A percentile compares a stretch with the other conserved stretches of the same genome.
These are phyloP conservation scores for Pyralis farinalis DNA, from an alignment of 2,888 invertebrate species.

Conservation along the genomic window DNA sequence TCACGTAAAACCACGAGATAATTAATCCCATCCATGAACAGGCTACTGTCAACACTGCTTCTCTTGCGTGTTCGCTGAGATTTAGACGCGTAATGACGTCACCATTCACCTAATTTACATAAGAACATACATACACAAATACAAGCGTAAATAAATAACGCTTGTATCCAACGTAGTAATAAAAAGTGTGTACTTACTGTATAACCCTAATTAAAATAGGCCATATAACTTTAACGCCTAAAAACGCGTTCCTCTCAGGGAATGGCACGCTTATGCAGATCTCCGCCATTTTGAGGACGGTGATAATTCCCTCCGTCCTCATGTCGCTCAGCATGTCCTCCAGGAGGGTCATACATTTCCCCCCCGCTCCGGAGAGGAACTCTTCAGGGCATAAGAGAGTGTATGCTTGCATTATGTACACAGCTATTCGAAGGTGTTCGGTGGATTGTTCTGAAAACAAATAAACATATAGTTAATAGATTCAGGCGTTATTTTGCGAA, in stretches of 20 bases:
- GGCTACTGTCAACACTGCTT: too few relatives aligned
- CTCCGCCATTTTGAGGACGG: conserved; percentile 84
- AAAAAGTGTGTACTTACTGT: conserved; percentile 68
- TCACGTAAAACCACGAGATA: too few relatives aligned
- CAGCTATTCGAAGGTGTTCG: conserved; percentile 89
- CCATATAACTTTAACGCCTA: conserved; percentile 80
- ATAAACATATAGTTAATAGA: too few relatives aligned
- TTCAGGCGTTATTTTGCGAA: too few relatives aligned
- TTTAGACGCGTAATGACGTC: too few relatives aligned
- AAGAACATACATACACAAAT: too few relatives aligned
- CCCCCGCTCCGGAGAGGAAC: conserved; percentile 87
- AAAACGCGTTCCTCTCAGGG: conserved; percentile 85
- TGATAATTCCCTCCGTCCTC: conserved; percentile 76
- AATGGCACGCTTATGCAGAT: conserved; percentile 88
- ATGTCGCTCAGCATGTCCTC: conserved; percentile 89
- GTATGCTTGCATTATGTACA: conserved; percentile 92
- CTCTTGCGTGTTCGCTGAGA: too few relatives aligned
- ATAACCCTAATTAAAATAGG: conserved; percentile 63
- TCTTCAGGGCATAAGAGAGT: conserved; percentile 89
- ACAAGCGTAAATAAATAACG: too few relatives aligned
- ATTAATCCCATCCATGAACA: too few relatives aligned
- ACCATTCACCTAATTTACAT: too few relatives aligned
- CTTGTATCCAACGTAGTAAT: too few relatives aligned
- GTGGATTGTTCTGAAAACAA: conserved; percentile 86
- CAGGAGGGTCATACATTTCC: conserved; percentile 85